Evolutionary conservation across 2,888 invertebrate genomes (phyloP), one percentile per base, ranked within the genome.

Genomic region (Pomacea canaliculata): DNA sequence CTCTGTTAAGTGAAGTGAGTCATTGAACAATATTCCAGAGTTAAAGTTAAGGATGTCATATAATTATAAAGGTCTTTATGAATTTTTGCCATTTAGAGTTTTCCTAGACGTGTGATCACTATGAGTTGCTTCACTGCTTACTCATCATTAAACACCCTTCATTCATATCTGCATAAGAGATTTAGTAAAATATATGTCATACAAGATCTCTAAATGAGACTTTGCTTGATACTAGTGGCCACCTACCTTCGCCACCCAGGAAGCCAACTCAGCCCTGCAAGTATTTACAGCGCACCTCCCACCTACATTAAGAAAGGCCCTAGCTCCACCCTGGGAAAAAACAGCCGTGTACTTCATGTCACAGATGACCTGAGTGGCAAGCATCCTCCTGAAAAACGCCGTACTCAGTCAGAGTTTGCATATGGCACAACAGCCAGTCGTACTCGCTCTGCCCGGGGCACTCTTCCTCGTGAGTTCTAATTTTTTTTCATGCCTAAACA

Each of bases 321-420:
- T 37, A 82, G 82, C 9, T 84, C 82, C 7, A 81, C 82, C 37
- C 77, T 81, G 46, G 82, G 84, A 9, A 81, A 81, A 18, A 83
- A 83, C 27, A 86, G 85, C 27, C 84, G 84, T 67, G 85, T 86
- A 12, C 81, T 88, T 68, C 82, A 82, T 49, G 83, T 86, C 69
- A 88, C 87, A 5, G 84, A 84, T n/a, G 88, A 88, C 68, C 79
- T 87, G 27, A 87, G 85, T 10, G 87, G 87, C 23, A 86, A 85
- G 72, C 83, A 82, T 60, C 85, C 85, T 19, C 71, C 81, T 9
- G 83, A 84, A 46, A 78, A 80, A 74, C 82, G 79, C 72, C 82
- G 84, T 19, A 79, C 86, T 5, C 82, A 82, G 66, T 88, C 87
- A 10, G 88, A 87, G 70, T 76, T 80, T 27, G 85, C 79, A 12